Percentiles rank a stretch among this genome's conserved stretches.
Conservation (phyloP, 1,140 invertebrate genomes). For the Drosophila eugracilis region DNA sequence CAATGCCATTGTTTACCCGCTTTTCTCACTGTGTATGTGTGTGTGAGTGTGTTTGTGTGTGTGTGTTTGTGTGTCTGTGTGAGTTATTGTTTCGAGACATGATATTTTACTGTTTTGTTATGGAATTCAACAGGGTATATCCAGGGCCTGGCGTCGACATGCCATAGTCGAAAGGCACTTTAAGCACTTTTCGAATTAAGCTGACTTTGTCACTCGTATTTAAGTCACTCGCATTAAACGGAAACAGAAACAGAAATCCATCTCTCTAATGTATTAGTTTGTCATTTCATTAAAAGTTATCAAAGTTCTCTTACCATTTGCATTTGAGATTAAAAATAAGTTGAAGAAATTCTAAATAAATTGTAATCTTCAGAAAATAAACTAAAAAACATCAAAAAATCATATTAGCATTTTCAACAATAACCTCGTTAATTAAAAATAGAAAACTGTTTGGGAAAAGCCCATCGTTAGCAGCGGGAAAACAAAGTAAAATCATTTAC, state of each 20-base stretch:
- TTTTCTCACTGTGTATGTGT: conserved; percentile 38
- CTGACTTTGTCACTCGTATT: background rate
- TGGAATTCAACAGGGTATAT: conserved; percentile 27
- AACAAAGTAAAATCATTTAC: background rate
- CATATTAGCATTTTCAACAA: too few species aligned
- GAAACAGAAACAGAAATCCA: too few species aligned
- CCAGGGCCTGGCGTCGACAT: conserved; percentile 1
- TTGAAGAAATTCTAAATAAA: too few species aligned
- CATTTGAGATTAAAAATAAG: too few species aligned
- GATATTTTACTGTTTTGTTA: conserved; percentile 45
- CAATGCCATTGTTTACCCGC: conserved; percentile 51
- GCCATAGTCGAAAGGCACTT: background rate
- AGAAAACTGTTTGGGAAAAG: too few species aligned
- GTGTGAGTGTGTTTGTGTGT: conserved; percentile 29
- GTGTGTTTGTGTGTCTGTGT: conserved; percentile 46
- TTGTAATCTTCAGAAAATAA: too few species aligned
- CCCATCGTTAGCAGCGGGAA: too few species aligned
- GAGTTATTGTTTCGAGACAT: conserved; percentile 73
- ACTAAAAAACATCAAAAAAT: too few species aligned
- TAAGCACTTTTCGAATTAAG: background rate
- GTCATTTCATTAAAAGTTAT: too few species aligned
- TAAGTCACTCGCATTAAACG: background rate
- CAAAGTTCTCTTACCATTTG: too few species aligned
- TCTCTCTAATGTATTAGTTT: too few species aligned
- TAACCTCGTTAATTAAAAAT: too few species aligned